Evolutionary conservation across 1,140 invertebrate genomes (phyloP), one percentile per base, ranked within the genome.

Genomic region (Musca domestica): DNA sequence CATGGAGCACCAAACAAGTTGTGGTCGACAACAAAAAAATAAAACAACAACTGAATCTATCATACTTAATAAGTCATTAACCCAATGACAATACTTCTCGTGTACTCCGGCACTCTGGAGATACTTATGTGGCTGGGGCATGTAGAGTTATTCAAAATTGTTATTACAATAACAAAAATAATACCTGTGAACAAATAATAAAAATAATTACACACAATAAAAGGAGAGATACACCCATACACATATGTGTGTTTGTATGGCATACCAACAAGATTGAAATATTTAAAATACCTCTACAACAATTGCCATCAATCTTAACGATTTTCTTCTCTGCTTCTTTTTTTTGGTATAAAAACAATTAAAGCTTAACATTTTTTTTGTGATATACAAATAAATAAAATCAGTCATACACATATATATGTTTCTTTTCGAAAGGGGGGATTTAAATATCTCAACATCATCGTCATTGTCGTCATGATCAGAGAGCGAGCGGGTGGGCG

Each of bases 291-390:
- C 34, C 34, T 41, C 54, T 58, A 61, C 56, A 61, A 61, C 25
- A 61, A 34, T 17, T 61, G 56, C 56, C 56, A 61, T 61, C 56
- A 61, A 61, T 61, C 56, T 61, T 61, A 61, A 58, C 30, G 56
- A 61, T 61, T 61, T 58, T 5, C 4, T 5, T 41, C 10, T 5
- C 12, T 41, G 34, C 12, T 58, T 58, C n/a, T 58, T 51, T 54
- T 54, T 10, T 54, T 54, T 23, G 19, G 25, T 58, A 27, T 30
- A 30, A 41, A 41, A 61, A 61, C 56, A 61, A 61, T 61, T 61
- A 61, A 61, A 34, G 54, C 54, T 56, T 56, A 30, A 19, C 34
- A 30, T 30, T 41, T 41, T 41, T 41, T 41, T 10, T 7, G 6
- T 41, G 34, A 41, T 41, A 41, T 41, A 41, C 34, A 41, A 41